Percentiles rank a stretch among this genome's conserved stretches.
These are phyloP conservation scores for Drosophila fungiperda DNA, from an alignment of 2,888 invertebrate species.

Conservation along the genomic window DNA sequence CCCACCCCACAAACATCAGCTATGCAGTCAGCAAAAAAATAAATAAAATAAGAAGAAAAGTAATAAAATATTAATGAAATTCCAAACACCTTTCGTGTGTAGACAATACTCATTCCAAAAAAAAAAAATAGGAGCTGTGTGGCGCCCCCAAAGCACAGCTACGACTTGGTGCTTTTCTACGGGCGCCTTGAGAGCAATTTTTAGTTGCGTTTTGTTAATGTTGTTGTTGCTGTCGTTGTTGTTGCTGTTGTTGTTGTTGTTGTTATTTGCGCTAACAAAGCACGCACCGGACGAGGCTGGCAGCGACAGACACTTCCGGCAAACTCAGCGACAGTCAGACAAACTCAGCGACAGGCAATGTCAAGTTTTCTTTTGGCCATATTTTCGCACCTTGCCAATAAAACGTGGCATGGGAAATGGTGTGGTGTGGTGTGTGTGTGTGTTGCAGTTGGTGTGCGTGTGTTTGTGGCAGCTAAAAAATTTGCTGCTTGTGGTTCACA, in stretches of 20 bases:
- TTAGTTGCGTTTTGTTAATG: conserved; percentile 34
- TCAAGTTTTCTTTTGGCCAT: conserved; percentile 45
- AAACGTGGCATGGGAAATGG: conserved; percentile 25
- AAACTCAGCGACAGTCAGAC: conserved; percentile 20
- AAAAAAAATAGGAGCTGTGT: conserved; percentile 4
- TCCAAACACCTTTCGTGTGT: conserved; percentile 77
- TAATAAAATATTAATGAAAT: conserved; percentile 84
- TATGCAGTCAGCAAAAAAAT: conserved; percentile 42
- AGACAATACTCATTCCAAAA: conserved; percentile 10
- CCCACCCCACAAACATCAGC: conserved; percentile 2
- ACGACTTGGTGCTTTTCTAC: conserved; percentile 31
- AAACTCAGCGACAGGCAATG: conserved; percentile 25
- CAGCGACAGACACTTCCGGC: conserved; percentile 60
- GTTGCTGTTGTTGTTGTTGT: conserved; percentile 6
- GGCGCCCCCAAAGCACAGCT: conserved; percentile 3
- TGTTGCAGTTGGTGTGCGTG: background rate
- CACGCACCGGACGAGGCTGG: conserved; percentile 65
- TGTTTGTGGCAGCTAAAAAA: background rate
- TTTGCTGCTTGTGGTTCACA: background rate
- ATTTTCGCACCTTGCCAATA: conserved; percentile 65
- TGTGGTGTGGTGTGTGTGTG: background rate
- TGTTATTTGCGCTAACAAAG: conserved; percentile 68
- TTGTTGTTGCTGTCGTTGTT: conserved; percentile 1
- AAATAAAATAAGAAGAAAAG: conserved; percentile 58
- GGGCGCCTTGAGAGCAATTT: conserved; percentile 75